Evolutionary conservation across 37 sponge, comb jelly and placozoan species (phyloP).

Genomic region (Cliona cf. orientalis): DNA sequence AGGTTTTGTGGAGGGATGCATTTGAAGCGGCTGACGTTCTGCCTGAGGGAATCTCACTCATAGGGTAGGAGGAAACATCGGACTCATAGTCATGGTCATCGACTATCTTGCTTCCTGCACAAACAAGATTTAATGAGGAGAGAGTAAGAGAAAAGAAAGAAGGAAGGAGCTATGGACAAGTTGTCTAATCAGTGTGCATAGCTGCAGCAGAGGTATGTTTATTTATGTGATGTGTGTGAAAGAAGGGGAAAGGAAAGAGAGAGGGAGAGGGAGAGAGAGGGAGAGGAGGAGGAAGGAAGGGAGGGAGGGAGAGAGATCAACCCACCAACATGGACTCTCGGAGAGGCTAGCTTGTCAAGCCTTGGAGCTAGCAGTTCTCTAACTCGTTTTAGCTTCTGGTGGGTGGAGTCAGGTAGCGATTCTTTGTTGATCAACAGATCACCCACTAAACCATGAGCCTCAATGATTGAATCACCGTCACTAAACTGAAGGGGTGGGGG

Average conservation of each 20-base stretch:
- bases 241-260: not conserved
- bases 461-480: slow-evolving; percentile 39
- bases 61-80: slow-evolving; percentile 4
- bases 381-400: slow-evolving; percentile 44
- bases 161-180: not conserved
- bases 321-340: slow-evolving; percentile 1
- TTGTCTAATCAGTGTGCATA: too few relatives aligned
- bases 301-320: not conserved
- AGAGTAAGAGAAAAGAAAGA: not conserved
- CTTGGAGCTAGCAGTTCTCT: slow-evolving; percentile 58
- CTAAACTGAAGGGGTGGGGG: not conserved
- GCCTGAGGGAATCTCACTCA: not conserved
- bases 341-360: not conserved
- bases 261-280: not conserved
- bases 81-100: slow-evolving; percentile 42
- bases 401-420: not conserved
- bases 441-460: slow-evolving; percentile 64
- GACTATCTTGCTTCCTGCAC: slow-evolving; percentile 12
- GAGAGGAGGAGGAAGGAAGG: not conserved
- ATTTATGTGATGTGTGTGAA: not conserved
- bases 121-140: not conserved
- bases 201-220: too few relatives aligned
- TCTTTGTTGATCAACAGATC: slow-evolving; percentile 57
- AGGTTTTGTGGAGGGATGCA: too few relatives aligned
- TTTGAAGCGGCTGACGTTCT: too few relatives aligned